Evolutionary conservation across 1,140 invertebrate genomes (phyloP), one percentile per base, ranked within the genome.

Genomic region (Pseudomyrmex gracilis): DNA sequence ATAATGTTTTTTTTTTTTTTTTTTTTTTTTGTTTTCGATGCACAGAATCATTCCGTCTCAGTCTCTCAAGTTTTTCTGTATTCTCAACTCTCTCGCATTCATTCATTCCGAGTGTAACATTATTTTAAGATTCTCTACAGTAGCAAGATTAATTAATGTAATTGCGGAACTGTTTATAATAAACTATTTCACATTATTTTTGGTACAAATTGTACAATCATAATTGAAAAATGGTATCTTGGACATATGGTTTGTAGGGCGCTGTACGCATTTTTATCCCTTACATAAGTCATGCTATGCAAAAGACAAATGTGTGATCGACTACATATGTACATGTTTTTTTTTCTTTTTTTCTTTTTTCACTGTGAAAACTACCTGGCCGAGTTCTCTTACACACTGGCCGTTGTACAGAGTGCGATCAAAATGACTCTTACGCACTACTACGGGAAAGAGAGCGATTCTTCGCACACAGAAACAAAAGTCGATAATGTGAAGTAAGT

Each of bases 171-270:
- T 55, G 51, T 74, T 74, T 34, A 34, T 80, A 76, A 17, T 10
- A 82, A 71, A 74, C 64, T 64, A 70, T 80, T 53, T 4, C 49
- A 58, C 43, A 24, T 66, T 43, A n/a, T 58, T 70, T 80, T 80
- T 34, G 66, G 53, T 78, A 70, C 20, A 80, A 49, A 13, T 78
- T 43, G 34, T 70, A 78, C 51, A 70, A 70, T 70, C 17, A 63
- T 24, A 74, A 74, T 7, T 8, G 4, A 17, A 7, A 63, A 63
- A 34, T 34, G 34, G 34, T 58, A 74, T 49, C 20, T 64, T 20
- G 43, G 43, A 63, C 12, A 58, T 61, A 22, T n/a, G 1, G n/a
- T 47, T 51, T 17, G 10, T 76, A 76, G 20, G 45, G n/a, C n/a
- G n/a, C 58, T 74, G 22, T 22, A 34, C 49, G 20, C 55, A 58